Percentiles rank a stretch among this genome's conserved stretches.
phyloP scores from a whole-genome alignment of 2,113 vertebrate genomes.

The Sapayoa aenigma region DNA sequence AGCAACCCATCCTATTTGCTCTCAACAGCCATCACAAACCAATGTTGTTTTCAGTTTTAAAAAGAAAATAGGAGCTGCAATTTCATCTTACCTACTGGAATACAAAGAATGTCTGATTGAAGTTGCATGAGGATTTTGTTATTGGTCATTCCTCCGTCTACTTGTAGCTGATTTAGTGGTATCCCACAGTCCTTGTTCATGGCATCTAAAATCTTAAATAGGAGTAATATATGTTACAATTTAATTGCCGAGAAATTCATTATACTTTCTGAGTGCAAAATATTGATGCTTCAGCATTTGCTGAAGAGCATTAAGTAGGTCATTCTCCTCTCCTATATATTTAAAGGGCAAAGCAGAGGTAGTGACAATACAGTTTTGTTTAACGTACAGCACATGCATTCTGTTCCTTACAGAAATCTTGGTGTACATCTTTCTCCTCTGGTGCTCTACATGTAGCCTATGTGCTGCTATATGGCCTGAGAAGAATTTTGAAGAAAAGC shows the following conservation, averaged over 20 bases:
- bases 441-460: not conserved
- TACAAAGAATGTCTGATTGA: conserved; percentile 91
- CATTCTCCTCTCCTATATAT: not conserved
- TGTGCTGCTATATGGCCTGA: not conserved
- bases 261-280: not conserved
- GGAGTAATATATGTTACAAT: not conserved
- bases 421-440: not conserved
- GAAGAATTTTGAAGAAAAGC: not conserved
- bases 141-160: conserved; percentile 93
- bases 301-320: not conserved
- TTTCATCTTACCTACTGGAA: conserved; percentile 86
- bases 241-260: not conserved
- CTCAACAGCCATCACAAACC: not conserved
- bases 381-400: not conserved
- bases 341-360: not conserved
- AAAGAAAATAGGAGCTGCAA: not conserved
- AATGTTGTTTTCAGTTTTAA: not conserved
- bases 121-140: conserved; percentile 93
- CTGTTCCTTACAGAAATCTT: not conserved
- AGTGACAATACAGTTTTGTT: not conserved
- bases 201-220: conserved; percentile 89
- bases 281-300: not conserved
- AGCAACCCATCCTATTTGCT: not conserved
- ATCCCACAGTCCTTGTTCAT: conserved; percentile 96
- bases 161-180: conserved; percentile 86